Evolutionary conservation across 2,888 invertebrate genomes (phyloP).

Genomic region (Drosophila mimetica): DNA sequence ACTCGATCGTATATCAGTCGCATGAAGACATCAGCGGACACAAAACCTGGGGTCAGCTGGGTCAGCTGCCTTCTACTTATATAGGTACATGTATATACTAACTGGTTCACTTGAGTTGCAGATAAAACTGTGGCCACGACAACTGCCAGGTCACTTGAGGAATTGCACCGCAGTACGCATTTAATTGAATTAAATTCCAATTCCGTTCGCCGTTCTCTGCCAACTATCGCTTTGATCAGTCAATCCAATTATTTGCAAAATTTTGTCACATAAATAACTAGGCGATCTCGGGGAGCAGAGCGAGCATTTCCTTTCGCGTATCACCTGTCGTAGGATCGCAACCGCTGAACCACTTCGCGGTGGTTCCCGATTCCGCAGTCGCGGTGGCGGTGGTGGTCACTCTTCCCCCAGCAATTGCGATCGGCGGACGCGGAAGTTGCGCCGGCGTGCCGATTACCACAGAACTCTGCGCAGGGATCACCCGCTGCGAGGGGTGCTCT

Average conservation of each 20-base stretch:
- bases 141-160: slow-evolving; percentile 75
- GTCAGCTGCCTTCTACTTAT: slow-evolving; percentile 57
- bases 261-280: slow-evolving; percentile 85
- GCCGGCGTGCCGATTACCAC: slow-evolving; percentile 71
- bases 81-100: not conserved
- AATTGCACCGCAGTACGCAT: slow-evolving; percentile 81
- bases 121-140: slow-evolving; percentile 38
- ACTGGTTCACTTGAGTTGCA: slow-evolving; percentile 51
- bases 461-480: slow-evolving; percentile 34
- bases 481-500: slow-evolving; percentile 56
- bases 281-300: slow-evolving; percentile 25
- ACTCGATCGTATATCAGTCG: slow-evolving; percentile 57
- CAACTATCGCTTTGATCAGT: slow-evolving; percentile 83
- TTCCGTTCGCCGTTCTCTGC: slow-evolving; percentile 52
- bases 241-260: slow-evolving; percentile 85
- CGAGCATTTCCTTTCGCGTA: slow-evolving; percentile 40
- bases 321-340: slow-evolving; percentile 66
- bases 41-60: slow-evolving; percentile 64
- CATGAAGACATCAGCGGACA: slow-evolving; percentile 65
- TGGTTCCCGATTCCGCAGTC: slow-evolving; percentile 21
- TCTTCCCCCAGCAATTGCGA: slow-evolving; percentile 17
- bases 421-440: slow-evolving; percentile 43
- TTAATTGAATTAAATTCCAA: slow-evolving; percentile 83
- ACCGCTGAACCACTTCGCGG: slow-evolving; percentile 15
- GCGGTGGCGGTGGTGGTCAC: slow-evolving; percentile 16